Evolutionary conservation across 2,797 vertebrate species (phyloP), one percentile per base, ranked within the genome.

Genomic region (Telmatherina bonti): DNA sequence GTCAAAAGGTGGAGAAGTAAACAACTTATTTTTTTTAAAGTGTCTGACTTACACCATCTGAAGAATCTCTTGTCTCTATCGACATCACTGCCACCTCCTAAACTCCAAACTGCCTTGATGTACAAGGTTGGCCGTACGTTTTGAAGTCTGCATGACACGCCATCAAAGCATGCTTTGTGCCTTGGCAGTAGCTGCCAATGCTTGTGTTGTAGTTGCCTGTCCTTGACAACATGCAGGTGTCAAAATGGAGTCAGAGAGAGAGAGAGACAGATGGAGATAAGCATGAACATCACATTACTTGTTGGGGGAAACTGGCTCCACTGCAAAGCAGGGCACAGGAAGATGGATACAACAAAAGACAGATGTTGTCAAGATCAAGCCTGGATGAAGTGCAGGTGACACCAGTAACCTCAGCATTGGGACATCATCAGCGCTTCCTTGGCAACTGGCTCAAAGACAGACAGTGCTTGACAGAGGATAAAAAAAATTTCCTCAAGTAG

Each of bases 161-260:
- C 83, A 86, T 85, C 81, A 89, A 89, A 87, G 62, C 31, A 2
- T 43, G 60, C 63, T 82, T 83, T 81, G 64, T 77, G 75, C 76
- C 57, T 82, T 56, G 43, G 64, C 70, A 38, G 33, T 66, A 53
- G 56, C 80, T 84, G 83, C 78, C 72, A 79, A 65, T 36, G 74
- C 72, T 70, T 58, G 61, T 76, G 73, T 70, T 52, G 18, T 59
- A 71, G 76, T 63, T 76, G 57, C 71, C 68, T 60, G 79, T 89
- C 87, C 88, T 89, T 91, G 84, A 86, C 82, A 82, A 62, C 52
- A 30, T 71, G 73, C 79, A 69, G 65, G 86, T 87, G 78, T 87
- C 76, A 82, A 72, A 78, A 79, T 27, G 65, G 65, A 83, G 15
- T 83, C 22, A 26, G 36, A 38, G 36, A 15, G 36, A 38, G 56